Conservation (phyloP, 2,888 invertebrate species). For the Syritta pipiens region DNA sequence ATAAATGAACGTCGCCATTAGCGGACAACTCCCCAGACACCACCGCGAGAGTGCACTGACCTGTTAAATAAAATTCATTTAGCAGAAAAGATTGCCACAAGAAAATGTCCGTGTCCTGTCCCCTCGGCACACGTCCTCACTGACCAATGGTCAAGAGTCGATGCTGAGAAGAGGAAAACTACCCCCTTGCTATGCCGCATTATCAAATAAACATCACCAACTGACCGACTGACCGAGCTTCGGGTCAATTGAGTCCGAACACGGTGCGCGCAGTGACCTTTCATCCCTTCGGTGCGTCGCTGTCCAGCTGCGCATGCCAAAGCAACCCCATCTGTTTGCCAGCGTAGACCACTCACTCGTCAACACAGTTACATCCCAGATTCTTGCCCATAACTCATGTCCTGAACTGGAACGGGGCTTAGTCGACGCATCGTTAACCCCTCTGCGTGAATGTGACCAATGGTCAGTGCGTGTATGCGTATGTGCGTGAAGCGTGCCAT, state of each 20-base stretch:
- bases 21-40: background rate
- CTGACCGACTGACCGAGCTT: conserved; percentile 51
- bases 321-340: conserved; percentile 42
- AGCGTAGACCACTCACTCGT: conserved; percentile 59
- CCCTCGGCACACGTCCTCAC: conserved; percentile 51
- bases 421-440: conserved; percentile 54
- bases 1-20: background rate
- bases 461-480: conserved; percentile 50
- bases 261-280: conserved; percentile 61
- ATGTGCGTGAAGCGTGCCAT: conserved; percentile 36
- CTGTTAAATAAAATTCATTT: conserved; percentile 65
- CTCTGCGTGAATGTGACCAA: conserved; percentile 55
- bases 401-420: conserved; percentile 55
- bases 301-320: conserved; percentile 26
- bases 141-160: conserved; percentile 79
- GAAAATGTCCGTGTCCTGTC: conserved; percentile 2
- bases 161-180: conserved; percentile 11
- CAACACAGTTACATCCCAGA: conserved; percentile 66
- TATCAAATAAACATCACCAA: conserved; percentile 67
- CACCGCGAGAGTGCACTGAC: conserved; percentile 46
- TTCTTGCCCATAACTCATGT: conserved; percentile 54
- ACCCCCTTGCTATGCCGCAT: conserved; percentile 45
- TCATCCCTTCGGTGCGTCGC: conserved; percentile 53
- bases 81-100: conserved; percentile 32
- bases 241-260: conserved; percentile 65